A percentile compares a stretch with the other conserved stretches of the same genome.
These are phyloP conservation scores for western clawed frog (Xenopus tropicalis) DNA, from an alignment of 2,113 vertebrate species.

Conservation along the genomic window DNA sequence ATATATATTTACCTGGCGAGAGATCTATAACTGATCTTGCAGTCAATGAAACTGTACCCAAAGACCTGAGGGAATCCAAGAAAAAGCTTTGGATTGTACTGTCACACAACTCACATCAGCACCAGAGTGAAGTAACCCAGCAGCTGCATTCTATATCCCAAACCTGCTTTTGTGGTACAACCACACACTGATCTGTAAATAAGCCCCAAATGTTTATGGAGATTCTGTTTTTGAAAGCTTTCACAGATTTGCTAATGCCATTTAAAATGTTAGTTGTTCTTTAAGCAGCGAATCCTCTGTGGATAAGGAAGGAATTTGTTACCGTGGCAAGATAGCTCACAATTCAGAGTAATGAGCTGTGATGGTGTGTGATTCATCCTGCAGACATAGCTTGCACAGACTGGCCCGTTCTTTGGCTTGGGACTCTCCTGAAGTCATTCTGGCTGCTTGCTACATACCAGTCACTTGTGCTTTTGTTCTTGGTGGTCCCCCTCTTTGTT, in stretches of 20 bases:
- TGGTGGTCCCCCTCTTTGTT: neutral
- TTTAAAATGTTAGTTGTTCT: slow-evolving; percentile 22
- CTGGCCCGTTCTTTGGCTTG: slow-evolving; percentile 2
- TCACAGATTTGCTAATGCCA: slow-evolving; percentile 28
- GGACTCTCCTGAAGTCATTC: slow-evolving; percentile 4
- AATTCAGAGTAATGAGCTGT: slow-evolving; percentile 32
- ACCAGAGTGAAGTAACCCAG: slow-evolving; percentile 2
- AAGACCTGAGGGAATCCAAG: neutral
- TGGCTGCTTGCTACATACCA: neutral
- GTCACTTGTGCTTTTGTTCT: neutral
- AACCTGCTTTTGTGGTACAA: slow-evolving; percentile 19
- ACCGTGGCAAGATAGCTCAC: slow-evolving; percentile 35
- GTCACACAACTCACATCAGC: neutral
- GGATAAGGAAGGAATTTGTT: slow-evolving; percentile 36
- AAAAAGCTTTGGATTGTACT: neutral
- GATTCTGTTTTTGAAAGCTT: slow-evolving; percentile 27
- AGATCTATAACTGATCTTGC: no score
- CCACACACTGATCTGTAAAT: slow-evolving; percentile 29
- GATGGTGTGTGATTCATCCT: slow-evolving; percentile 28
- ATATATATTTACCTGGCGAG: no score
- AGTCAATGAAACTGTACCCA: no score
- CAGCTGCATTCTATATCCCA: slow-evolving; percentile 21
- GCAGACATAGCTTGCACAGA: slow-evolving; percentile 18
- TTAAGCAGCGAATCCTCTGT: slow-evolving; percentile 25
- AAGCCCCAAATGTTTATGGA: slow-evolving; percentile 23